These are phyloP conservation scores for Lochmaea crataegi DNA, from an alignment of 2,888 invertebrate species.

Conservation along the genomic window DNA sequence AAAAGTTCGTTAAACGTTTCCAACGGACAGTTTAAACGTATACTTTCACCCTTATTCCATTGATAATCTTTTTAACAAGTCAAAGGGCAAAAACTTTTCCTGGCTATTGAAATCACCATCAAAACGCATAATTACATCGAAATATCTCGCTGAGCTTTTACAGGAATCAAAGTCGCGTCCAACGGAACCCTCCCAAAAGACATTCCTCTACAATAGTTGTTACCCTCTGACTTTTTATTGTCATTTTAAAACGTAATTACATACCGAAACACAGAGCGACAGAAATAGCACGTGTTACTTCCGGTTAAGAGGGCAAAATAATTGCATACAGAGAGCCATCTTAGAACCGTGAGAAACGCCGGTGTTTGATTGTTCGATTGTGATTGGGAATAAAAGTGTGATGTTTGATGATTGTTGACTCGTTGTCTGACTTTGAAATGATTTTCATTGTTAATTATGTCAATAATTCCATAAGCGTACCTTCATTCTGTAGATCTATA, in stretches of 20 bases:
- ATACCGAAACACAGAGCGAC: slow-evolving; percentile 44
- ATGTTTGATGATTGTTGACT: slow-evolving; percentile 30
- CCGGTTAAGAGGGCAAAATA: slow-evolving; percentile 59
- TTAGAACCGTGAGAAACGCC: slow-evolving; percentile 60
- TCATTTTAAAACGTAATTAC: slow-evolving; percentile 54
- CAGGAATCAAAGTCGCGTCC: slow-evolving; percentile 47
- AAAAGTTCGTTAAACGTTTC: slow-evolving; percentile 16
- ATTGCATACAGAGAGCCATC: slow-evolving; percentile 56
- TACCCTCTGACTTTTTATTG: slow-evolving; percentile 51
- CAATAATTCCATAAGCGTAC: slow-evolving; percentile 3
- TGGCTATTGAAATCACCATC: slow-evolving; percentile 42
- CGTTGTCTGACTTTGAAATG: slow-evolving; percentile 26
- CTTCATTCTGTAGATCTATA: neutral
- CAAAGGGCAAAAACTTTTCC: slow-evolving; percentile 37
- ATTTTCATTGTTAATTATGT: slow-evolving; percentile 15
- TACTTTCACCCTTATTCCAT: slow-evolving; percentile 22
- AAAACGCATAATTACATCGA: slow-evolving; percentile 54
- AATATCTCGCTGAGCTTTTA: slow-evolving; percentile 54
- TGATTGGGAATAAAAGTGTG: slow-evolving; percentile 20
- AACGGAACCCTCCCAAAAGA: slow-evolving; percentile 37
- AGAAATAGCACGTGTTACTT: slow-evolving; percentile 60
- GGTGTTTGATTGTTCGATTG: slow-evolving; percentile 24
- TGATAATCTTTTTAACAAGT: slow-evolving; percentile 26
- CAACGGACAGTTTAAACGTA: slow-evolving; percentile 7
- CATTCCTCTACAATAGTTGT: slow-evolving; percentile 54